Base-by-base conservation (phyloP, 2,888 invertebrate species). In the Urechis unicinctus region DNA sequence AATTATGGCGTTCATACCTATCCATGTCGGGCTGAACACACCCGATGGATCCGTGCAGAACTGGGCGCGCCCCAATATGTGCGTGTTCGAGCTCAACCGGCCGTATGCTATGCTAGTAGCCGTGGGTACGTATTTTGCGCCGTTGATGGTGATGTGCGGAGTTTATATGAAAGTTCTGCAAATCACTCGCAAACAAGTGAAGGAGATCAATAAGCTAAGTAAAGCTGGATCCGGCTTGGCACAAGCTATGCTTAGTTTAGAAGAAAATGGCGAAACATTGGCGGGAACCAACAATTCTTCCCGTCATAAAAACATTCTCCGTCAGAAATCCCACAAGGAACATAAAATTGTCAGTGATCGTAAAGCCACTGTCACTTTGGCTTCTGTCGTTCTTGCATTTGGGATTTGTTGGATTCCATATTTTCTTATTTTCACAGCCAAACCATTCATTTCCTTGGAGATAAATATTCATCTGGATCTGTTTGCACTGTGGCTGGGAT, bases 321-420 rank as follows among this genome's bases (percentile, higher is more conserved):
- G 17, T 13, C 52, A 26, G 43, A 24, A 21, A 29, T 51, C 24
- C 9, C 44, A 51, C 22, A 6, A 46, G 21, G 29, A 36, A 28
- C 51, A 55, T 3, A 60, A 57, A 41, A 30, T 58, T 51, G 59
- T 49, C 50, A 57, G 57, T 31, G 64, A 64, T 42, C 57, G 55
- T n/a, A 64, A 64, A 53, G 64, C 64, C 13, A 64, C 60, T 30
- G 50, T 64, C 2, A 63, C 61, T n/a, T 53, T 64, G 25, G 62
- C 62, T 21, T 64, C 62, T 2, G 50, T 64, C 42, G 61, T 64
- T 22, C 49, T 61, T 41, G 62, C 62, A n/a, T 64, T 63, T 47
- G 61, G 60, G 49, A 54, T 64, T 41, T 64, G 64, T 52, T 64
- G 64, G 64, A 53, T 64, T 24, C 64, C 64, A 30, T 64, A 64